These are phyloP conservation scores for Ceyx margarethae DNA, from an alignment of 2,113 vertebrate genomes.

Conservation along the genomic window DNA sequence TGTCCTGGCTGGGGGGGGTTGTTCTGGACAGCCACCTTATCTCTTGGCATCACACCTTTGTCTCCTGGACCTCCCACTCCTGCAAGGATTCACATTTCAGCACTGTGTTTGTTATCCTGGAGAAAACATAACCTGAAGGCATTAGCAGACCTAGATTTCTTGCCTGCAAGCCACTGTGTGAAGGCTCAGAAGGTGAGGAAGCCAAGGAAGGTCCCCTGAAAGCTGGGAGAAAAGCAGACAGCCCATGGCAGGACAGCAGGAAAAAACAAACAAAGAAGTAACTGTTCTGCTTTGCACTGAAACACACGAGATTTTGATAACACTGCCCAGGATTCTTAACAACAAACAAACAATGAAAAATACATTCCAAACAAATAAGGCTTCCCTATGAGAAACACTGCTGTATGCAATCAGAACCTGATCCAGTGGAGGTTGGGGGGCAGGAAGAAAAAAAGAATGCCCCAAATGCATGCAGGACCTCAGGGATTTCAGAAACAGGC, in stretches of 20 bases:
- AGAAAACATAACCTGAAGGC: neutral
- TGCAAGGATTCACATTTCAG: neutral
- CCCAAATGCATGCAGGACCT: neutral
- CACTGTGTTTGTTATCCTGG: accelerated
- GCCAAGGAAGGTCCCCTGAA: neutral
- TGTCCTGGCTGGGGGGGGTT: neutral
- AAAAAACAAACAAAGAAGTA: neutral
- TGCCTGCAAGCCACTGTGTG: neutral
- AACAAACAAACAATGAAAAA: neutral
- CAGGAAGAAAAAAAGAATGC: neutral
- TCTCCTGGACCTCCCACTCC: neutral
- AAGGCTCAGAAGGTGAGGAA: neutral
- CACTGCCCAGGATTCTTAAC: neutral
- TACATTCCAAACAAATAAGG: neutral
- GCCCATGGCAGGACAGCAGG: neutral
- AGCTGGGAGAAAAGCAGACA: neutral
- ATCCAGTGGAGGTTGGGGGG: neutral
- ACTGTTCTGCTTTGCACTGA: neutral
- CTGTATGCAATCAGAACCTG: neutral
- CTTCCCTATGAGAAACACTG: neutral
- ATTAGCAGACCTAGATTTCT: neutral
- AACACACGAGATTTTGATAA: neutral
- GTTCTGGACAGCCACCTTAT: neutral
- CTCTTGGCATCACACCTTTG: neutral
- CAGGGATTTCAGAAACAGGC: neutral